Conservation (phyloP, 2,113 vertebrate genomes). For the Phylloscopus trochilus region DNA sequence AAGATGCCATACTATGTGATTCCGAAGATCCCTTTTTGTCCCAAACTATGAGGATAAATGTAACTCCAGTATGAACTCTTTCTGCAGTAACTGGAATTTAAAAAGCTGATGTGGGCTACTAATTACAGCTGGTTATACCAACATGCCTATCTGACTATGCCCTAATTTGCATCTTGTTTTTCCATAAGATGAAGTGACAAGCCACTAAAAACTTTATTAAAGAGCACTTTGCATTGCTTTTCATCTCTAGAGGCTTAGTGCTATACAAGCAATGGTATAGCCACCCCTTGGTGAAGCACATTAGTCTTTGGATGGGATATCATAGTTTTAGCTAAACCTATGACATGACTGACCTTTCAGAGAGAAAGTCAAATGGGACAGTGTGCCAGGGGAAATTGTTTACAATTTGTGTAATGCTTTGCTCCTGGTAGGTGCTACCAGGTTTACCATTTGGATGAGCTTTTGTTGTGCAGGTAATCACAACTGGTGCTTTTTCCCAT, state of each 20-base stretch:
- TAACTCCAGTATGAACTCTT: neutral
- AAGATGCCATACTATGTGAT: neutral
- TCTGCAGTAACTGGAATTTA: neutral
- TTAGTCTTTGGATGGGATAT: neutral
- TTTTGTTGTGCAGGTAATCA: neutral
- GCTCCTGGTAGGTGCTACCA: neutral
- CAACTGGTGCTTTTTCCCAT: neutral
- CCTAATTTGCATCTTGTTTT: conserved; percentile 13
- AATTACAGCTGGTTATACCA: neutral
- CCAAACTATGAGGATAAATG: neutral
- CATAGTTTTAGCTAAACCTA: neutral
- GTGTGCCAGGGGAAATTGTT: neutral
- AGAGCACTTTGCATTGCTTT: neutral
- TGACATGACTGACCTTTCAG: neutral
- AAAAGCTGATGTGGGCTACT: neutral
- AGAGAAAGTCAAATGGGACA: neutral
- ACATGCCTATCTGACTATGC: neutral
- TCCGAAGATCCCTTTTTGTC: neutral
- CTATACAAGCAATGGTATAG: neutral
- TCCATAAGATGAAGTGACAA: neutral
- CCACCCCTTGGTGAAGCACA: neutral
- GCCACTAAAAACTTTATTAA: neutral
- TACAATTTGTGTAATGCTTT: neutral
- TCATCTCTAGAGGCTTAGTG: neutral
- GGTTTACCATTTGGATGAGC: neutral